These are phyloP conservation scores for Cardiocondyla obscurior DNA, from an alignment of 1,140 invertebrate genomes.

Conservation along the genomic window DNA sequence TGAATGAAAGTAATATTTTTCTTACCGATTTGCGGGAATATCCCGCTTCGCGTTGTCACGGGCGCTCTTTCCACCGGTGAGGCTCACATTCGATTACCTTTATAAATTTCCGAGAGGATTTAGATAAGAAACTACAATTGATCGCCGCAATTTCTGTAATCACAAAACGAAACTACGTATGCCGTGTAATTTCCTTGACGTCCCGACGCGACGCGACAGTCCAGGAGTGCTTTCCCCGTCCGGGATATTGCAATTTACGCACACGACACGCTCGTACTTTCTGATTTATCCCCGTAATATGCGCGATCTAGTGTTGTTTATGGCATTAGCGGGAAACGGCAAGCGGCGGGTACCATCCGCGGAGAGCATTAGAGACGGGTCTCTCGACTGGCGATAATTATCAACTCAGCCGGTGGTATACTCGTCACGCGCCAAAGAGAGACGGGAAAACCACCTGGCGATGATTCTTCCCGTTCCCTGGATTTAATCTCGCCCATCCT, in stretches of 20 bases:
- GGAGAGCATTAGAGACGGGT: background rate
- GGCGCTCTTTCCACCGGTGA: no score
- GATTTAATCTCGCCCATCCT: constrained; percentile 14
- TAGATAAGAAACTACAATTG: background rate
- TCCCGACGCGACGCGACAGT: background rate
- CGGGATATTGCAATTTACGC: constrained; percentile 13
- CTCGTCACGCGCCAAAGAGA: background rate
- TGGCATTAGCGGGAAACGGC: background rate
- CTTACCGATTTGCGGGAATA: background rate
- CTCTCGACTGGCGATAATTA: background rate
- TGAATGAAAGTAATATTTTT: constrained; percentile 6
- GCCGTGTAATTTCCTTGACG: background rate
- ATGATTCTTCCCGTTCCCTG: background rate
- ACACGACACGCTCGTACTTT: constrained; percentile 12
- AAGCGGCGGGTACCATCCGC: background rate
- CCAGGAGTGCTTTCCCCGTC: background rate
- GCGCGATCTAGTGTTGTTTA: constrained; percentile 14
- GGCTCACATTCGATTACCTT: background rate
- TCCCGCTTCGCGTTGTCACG: background rate
- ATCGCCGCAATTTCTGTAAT: background rate
- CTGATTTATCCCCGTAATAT: constrained; percentile 42
- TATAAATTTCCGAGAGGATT: background rate
- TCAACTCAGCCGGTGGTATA: constrained; percentile 11
- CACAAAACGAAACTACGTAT: constrained; percentile 12
- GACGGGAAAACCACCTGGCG: background rate